Base-by-base conservation (phyloP, 2,888 invertebrate genomes). In the Xylota sylvarum region DNA sequence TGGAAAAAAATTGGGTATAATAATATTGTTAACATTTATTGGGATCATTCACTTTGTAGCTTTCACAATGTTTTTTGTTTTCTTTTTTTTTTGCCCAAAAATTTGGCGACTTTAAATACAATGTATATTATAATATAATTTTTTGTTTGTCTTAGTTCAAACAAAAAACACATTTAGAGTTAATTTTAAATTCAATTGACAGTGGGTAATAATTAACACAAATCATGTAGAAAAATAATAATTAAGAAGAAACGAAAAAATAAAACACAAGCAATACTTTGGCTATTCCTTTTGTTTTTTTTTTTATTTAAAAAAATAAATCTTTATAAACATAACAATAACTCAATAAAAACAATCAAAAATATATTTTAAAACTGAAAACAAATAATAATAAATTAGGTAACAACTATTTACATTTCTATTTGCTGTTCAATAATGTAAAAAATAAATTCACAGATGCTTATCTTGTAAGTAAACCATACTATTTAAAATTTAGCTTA, bases 361-460 rank as follows among this genome's bases (percentile, higher is more conserved):
- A 17, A n/a, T n/a, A n/a, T n/a, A n/a, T n/a, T n/a, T n/a, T 19
- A 58, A 69, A 78, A 17, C 19, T 6, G n/a, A 14, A 27, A 19
- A 12, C 23, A 40, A 65, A 30, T 23, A 27, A 32, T 30, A 58
- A 50, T 64, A 10, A 35, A 64, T 50, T 14, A 30, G 64, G n/a
- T 60, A 83, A 78, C 30, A 72, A 67, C 37, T 60, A 73, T 56
- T 32, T 84, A 81, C 50, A 79, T 84, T 58, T 73, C 48, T 69
- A 32, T 69, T 62, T 65, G 74, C 46, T 80, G 43, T 76, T 74
- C 30, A 64, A 35, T 37, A 56, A 70, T 35, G 56, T 80, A 70
- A 65, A 85, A 85, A 85, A 76, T 70, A 77, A 85, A 77, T 81
- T 85, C 85, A 85, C 85, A 81, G 76, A 76, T 81, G 70, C 76